Evolutionary conservation across 1,140 invertebrate genomes (phyloP).

Genomic region (Panonychus citri): DNA sequence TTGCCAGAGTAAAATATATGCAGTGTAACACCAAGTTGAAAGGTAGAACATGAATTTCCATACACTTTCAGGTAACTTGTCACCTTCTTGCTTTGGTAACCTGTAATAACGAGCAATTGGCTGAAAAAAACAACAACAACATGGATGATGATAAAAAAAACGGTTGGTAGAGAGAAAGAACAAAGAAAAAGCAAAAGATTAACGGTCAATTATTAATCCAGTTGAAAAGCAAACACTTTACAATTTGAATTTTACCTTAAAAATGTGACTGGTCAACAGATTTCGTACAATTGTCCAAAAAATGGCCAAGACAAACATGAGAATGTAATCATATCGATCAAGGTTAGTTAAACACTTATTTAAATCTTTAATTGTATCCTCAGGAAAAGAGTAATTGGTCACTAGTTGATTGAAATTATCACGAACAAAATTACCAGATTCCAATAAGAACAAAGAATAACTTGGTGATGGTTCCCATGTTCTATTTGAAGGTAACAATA

Average conservation of each 20-base stretch:
- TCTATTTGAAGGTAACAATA: too few relatives aligned
- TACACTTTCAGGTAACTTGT: slow-evolving; percentile 23
- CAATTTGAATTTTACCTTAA: not conserved
- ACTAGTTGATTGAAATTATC: not conserved
- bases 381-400: not conserved
- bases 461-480: not conserved
- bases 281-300: not conserved
- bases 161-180: not conserved
- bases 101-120: slow-evolving; percentile 10
- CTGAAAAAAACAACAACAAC: slow-evolving; percentile 3
- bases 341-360: not conserved
- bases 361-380: not conserved
- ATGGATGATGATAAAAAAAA: not conserved
- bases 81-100: slow-evolving; percentile 9
- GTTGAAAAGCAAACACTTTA: not conserved
- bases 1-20: slow-evolving; percentile 18
- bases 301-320: not conserved
- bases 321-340: not conserved
- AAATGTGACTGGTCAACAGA: not conserved
- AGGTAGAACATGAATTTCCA: slow-evolving; percentile 23
- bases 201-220: not conserved
- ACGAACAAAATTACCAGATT: not conserved
- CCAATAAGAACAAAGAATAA: not conserved
- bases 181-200: not conserved
- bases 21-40: slow-evolving; percentile 17